phyloP scores from a whole-genome alignment of 2,888 invertebrate genomes.

The Acleris laterana region DNA sequence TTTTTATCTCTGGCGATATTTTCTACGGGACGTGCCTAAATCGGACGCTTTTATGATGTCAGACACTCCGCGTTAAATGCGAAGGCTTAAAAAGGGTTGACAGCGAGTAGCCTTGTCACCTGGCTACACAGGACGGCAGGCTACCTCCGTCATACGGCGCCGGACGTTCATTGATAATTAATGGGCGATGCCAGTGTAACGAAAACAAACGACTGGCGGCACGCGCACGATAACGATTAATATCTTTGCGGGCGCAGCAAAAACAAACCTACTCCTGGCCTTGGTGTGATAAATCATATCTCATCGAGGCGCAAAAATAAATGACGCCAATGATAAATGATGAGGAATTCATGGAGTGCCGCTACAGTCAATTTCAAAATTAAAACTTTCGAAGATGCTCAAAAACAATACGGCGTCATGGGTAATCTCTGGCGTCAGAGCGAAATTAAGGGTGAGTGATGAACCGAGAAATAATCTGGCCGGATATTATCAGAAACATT shows the following conservation, averaged over 20 bases:
- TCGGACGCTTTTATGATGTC: conserved; percentile 83
- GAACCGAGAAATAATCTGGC: conserved; percentile 36
- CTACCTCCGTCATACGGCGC: conserved; percentile 78
- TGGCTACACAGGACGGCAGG: conserved; percentile 74
- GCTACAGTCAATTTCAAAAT: conserved; percentile 68
- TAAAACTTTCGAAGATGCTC: conserved; percentile 51
- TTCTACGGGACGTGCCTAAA: conserved; percentile 76
- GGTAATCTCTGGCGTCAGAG: conserved; percentile 22
- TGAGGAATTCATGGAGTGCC: conserved; percentile 67
- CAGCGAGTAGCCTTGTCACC: conserved; percentile 79
- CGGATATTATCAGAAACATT: conserved; percentile 34
- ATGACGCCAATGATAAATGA: conserved; percentile 83
- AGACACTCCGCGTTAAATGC: conserved; percentile 80
- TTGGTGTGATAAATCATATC: conserved; percentile 82
- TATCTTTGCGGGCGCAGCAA: conserved; percentile 79
- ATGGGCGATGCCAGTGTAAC: conserved; percentile 80
- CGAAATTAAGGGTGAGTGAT: conserved; percentile 36
- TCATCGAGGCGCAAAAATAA: conserved; percentile 82
- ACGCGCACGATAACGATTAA: conserved; percentile 83
- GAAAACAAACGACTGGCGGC: conserved; percentile 82
- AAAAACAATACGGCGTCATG: conserved; percentile 29
- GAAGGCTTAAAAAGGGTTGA: conserved; percentile 84
- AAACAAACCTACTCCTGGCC: conserved; percentile 80
- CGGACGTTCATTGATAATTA: conserved; percentile 84
- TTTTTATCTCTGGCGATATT: conserved; percentile 78